Evolutionary conservation across 2,113 vertebrate genomes (phyloP).

Genomic region (Misgurnus anguillicaudatus): DNA sequence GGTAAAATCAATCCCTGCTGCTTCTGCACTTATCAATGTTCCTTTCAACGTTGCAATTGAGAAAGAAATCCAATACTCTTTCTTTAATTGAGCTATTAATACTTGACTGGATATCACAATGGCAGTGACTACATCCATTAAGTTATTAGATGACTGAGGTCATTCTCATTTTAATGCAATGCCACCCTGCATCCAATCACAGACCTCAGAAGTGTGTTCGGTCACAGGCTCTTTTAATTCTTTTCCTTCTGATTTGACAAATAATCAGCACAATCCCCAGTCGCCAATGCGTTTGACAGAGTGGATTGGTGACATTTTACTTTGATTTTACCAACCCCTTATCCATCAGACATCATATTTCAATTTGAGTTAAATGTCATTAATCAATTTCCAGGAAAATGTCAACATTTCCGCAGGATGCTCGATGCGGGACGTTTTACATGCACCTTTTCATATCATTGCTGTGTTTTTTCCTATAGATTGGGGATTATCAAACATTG

Average conservation of each 20-base stretch:
- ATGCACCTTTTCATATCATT: background rate
- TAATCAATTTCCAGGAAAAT: constrained; percentile 28
- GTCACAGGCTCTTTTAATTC: constrained; percentile 17
- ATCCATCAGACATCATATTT: constrained; percentile 14
- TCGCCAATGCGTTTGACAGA: background rate
- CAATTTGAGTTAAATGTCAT: constrained; percentile 37
- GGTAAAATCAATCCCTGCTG: constrained; percentile 43
- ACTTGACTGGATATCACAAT: constrained; percentile 36
- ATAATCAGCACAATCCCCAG: background rate
- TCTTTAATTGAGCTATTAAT: constrained; percentile 50
- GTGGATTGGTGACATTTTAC: constrained; percentile 17
- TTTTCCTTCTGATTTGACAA: background rate
- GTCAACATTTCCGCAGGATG: constrained; percentile 20
- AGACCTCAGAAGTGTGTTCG: background rate
- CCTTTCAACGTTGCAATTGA: constrained; percentile 42
- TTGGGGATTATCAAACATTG: background rate
- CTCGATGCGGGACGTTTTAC: background rate
- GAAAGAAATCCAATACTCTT: constrained; percentile 49
- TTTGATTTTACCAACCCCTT: background rate
- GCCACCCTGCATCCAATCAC: constrained; percentile 6
- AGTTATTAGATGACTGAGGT: constrained; percentile 38
- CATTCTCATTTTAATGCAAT: constrained; percentile 34
- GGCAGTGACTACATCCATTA: constrained; percentile 31
- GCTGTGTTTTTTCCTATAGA: background rate
- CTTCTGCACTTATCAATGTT: constrained; percentile 45